Conservation (phyloP, 1,140 invertebrate species). For the Anoplolepis gracilipes region DNA sequence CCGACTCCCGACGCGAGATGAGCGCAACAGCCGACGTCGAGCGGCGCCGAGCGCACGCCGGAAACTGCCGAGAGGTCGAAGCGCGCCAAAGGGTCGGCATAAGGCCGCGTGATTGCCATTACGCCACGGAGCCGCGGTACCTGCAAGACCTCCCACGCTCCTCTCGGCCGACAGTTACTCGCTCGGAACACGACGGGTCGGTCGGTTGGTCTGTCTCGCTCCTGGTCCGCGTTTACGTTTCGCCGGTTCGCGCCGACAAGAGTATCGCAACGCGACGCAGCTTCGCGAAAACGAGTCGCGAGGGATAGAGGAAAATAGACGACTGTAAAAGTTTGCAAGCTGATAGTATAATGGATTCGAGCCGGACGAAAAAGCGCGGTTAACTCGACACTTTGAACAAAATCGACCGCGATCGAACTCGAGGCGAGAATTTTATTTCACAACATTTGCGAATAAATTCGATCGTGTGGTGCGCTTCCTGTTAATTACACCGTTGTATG, state of each 20-base stretch:
- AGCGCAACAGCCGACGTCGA: neutral
- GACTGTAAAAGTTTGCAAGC: neutral
- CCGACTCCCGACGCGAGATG: neutral
- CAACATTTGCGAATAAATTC: neutral
- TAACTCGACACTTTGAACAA: neutral
- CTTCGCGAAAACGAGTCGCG: neutral
- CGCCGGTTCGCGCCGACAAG: constrained; percentile 16
- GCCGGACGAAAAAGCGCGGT: neutral
- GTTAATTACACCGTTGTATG: neutral
- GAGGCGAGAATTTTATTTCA: neutral
- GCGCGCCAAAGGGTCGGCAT: constrained; percentile 69
- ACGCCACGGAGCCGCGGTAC: constrained; percentile 70
- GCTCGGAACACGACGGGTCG: constrained; percentile 68
- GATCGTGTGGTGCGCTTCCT: neutral
- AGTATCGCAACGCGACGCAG: neutral
- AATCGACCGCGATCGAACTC: neutral
- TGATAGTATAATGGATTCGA: constrained; percentile 20
- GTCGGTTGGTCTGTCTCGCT: constrained; percentile 51
- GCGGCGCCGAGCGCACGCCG: constrained; percentile 48
- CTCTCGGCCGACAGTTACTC: constrained; percentile 69
- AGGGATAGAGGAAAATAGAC: neutral
- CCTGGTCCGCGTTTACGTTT: constrained; percentile 33
- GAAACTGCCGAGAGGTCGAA: constrained; percentile 56
- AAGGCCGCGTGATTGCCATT: constrained; percentile 68
- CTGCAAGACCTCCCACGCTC: constrained; percentile 74